A percentile compares a stretch with the other conserved stretches of the same genome.
These are phyloP conservation scores for Acanthosepion lycidas DNA, from an alignment of 2,888 invertebrate species.

Conservation along the genomic window DNA sequence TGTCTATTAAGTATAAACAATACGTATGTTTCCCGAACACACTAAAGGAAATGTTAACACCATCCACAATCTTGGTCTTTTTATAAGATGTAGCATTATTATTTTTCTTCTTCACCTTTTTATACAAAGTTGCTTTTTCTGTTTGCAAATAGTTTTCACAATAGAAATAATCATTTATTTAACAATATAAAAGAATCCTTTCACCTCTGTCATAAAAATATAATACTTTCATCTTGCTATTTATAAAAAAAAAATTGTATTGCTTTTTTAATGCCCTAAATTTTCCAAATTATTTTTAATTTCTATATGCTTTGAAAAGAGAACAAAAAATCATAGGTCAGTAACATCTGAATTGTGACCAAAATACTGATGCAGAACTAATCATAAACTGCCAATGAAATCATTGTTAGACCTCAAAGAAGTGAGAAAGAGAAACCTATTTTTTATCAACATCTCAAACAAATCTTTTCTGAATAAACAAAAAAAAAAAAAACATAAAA, in stretches of 20 bases:
- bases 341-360: slow-evolving; percentile 33
- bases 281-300: background rate
- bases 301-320: background rate
- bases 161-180: background rate
- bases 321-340: background rate
- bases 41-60: too few relatives aligned
- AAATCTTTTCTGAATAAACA: background rate
- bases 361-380: background rate
- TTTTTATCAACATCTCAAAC: background rate
- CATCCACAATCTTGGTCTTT: too few relatives aligned
- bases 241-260: background rate
- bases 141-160: slow-evolving; percentile 33
- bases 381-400: background rate
- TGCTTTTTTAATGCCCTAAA: background rate
- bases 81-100: too few relatives aligned
- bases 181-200: background rate
- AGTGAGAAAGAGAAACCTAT: background rate
- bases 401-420: background rate
- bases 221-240: background rate
- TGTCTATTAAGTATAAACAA: too few relatives aligned
- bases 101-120: too few relatives aligned
- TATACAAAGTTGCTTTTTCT: background rate
- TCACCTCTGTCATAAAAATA: background rate
- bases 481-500: background rate
- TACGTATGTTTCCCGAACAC: too few relatives aligned